phyloP scores from a whole-genome alignment of 2,113 vertebrate species.

The Rutilus rutilus region DNA sequence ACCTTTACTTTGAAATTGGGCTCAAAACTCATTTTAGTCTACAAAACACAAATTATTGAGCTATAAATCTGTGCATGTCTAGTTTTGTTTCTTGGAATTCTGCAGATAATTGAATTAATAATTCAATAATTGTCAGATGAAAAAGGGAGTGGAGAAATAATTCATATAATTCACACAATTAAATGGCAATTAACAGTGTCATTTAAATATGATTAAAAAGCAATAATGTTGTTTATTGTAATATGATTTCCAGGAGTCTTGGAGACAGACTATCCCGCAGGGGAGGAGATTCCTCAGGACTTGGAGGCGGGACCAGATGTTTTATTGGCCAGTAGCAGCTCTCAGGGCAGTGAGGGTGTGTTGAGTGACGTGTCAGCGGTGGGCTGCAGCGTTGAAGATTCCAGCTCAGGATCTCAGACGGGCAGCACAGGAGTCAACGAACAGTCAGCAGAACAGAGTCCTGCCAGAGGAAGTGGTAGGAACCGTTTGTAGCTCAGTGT shows the following conservation, averaged over 20 bases:
- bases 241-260: conserved; percentile 80
- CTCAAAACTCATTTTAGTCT: background rate
- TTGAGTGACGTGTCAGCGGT: conserved; percentile 86
- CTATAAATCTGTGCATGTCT: no score
- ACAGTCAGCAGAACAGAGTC: conserved; percentile 79
- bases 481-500: background rate
- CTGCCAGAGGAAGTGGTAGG: conserved; percentile 52
- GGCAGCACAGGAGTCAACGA: conserved; percentile 85
- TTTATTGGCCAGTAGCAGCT: conserved; percentile 74
- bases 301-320: conserved; percentile 81
- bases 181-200: background rate
- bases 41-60: no score
- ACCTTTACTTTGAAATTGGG: background rate
- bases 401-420: conserved; percentile 83
- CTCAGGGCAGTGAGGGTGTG: conserved; percentile 82
- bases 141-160: background rate
- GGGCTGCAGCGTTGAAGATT: conserved; percentile 84
- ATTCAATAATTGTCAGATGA: background rate
- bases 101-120: background rate
- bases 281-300: conserved; percentile 88
- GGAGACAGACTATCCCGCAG: conserved; percentile 88
- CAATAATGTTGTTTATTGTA: background rate
- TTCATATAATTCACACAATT: background rate
- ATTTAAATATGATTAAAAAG: background rate
- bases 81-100: background rate